A percentile compares a stretch with the other conserved stretches of the same genome.
Conservation (phyloP, 2,888 invertebrate genomes). For the Lycia hirtaria region DNA sequence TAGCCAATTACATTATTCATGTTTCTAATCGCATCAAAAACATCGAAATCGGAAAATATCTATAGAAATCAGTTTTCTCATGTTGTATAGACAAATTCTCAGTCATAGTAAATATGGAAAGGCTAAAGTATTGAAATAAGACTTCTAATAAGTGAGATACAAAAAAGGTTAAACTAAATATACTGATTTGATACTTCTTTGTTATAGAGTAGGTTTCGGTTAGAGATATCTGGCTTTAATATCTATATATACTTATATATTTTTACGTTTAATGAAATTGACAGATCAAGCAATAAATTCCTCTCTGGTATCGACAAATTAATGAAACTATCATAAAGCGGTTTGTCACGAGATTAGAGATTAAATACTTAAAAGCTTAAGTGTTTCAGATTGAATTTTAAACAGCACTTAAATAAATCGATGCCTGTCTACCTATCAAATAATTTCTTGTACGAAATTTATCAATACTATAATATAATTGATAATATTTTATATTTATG, state of each 20-base stretch:
- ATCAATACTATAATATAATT: not conserved
- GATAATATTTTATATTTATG: not conserved
- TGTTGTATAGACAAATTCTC: too few species aligned
- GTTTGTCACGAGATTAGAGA: slow-evolving; percentile 10
- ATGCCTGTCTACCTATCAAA: not conserved
- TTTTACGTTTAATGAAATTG: not conserved
- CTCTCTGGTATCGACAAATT: slow-evolving; percentile 8
- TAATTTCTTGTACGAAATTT: not conserved
- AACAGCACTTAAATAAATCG: slow-evolving; percentile 3
- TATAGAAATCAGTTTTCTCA: too few species aligned
- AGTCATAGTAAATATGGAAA: too few species aligned
- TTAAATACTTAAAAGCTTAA: slow-evolving; percentile 6
- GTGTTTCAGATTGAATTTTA: slow-evolving; percentile 13
- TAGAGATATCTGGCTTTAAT: not conserved
- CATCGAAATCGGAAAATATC: too few species aligned
- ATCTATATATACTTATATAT: not conserved
- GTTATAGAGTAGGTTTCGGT: too few species aligned
- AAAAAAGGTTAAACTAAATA: too few species aligned
- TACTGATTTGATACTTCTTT: too few species aligned
- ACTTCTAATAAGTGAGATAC: too few species aligned
- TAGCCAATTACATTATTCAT: too few species aligned
- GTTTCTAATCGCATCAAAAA: too few species aligned
- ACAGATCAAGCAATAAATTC: slow-evolving; percentile 8
- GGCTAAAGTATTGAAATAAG: too few species aligned
- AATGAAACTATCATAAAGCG: slow-evolving; percentile 2